phyloP scores from a whole-genome alignment of 2,113 vertebrate species.

The Rhinogobius similis region DNA sequence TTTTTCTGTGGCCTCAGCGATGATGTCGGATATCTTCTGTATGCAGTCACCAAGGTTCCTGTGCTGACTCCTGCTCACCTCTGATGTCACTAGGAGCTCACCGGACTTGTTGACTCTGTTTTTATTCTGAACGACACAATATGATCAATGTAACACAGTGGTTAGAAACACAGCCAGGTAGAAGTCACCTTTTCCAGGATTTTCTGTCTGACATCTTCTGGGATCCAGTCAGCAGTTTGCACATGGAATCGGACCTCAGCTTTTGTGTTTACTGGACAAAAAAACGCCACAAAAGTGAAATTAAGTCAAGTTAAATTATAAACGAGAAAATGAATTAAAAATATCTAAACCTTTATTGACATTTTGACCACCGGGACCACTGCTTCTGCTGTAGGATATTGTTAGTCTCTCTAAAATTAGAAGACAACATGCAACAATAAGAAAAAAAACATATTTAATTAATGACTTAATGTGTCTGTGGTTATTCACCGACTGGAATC shows the following conservation, averaged over 20 bases:
- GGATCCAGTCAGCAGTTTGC: constrained; percentile 90
- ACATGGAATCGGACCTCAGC: constrained; percentile 92
- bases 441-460: background rate
- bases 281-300: background rate
- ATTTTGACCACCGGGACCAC: constrained; percentile 92
- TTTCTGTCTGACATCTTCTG: constrained; percentile 80
- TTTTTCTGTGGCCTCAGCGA: constrained; percentile 77
- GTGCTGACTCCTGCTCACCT: constrained; percentile 89
- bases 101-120: constrained; percentile 88
- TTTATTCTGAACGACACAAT: constrained; percentile 77
- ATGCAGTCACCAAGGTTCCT: constrained; percentile 88
- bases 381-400: constrained; percentile 87
- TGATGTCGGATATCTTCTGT: constrained; percentile 86
- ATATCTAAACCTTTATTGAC: constrained; percentile 89
- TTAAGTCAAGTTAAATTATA: background rate
- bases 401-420: constrained; percentile 80
- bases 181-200: constrained; percentile 77
- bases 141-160: background rate
- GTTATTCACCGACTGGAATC: constrained; percentile 67
- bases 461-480: constrained; percentile 6
- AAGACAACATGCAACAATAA: background rate
- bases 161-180: background rate
- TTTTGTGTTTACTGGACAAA: constrained; percentile 85
- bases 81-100: constrained; percentile 88
- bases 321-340: too few species aligned